phyloP scores from a whole-genome alignment of 2,888 invertebrate species.

The Cosmia pyralina region DNA sequence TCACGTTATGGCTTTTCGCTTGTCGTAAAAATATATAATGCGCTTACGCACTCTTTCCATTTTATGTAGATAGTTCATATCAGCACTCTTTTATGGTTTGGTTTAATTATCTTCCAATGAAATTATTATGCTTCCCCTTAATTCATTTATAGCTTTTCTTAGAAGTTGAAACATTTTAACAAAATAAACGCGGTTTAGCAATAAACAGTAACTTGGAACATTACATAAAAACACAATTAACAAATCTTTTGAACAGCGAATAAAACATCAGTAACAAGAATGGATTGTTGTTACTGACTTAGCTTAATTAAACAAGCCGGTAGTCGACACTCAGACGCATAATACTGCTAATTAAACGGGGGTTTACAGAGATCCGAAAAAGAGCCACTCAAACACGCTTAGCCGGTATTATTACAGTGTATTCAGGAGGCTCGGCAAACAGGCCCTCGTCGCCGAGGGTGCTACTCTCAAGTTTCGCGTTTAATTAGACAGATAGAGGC shows the following conservation, averaged over 20 bases:
- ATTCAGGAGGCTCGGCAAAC: conserved; percentile 88
- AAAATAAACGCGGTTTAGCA: conserved; percentile 44
- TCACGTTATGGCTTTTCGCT: conserved; percentile 27
- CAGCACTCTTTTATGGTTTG: conserved; percentile 35
- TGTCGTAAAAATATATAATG: conserved; percentile 46
- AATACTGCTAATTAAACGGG: conserved; percentile 90
- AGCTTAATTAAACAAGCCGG: conserved; percentile 89
- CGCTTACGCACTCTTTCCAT: conserved; percentile 40
- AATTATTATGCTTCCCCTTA: conserved; percentile 25
- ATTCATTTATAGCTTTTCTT: conserved; percentile 36
- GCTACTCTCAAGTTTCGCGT: conserved; percentile 90
- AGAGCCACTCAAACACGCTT: conserved; percentile 90
- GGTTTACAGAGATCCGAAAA: conserved; percentile 90
- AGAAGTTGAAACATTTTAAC: conserved; percentile 40
- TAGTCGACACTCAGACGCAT: conserved; percentile 89
- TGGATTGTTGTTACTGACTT: conserved; percentile 89
- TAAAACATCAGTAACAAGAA: conserved; percentile 80
- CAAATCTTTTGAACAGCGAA: conserved; percentile 76
- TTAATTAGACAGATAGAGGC: conserved; percentile 90
- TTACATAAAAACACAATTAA: conserved; percentile 66
- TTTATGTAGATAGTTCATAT: conserved; percentile 39
- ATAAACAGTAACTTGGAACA: conserved; percentile 41
- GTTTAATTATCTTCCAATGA: conserved; percentile 35
- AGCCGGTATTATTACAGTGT: conserved; percentile 90
- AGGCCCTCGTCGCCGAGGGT: conserved; percentile 88